Evolutionary conservation across 2,888 invertebrate genomes (phyloP).

Genomic region (Drosophila neutralis): DNA sequence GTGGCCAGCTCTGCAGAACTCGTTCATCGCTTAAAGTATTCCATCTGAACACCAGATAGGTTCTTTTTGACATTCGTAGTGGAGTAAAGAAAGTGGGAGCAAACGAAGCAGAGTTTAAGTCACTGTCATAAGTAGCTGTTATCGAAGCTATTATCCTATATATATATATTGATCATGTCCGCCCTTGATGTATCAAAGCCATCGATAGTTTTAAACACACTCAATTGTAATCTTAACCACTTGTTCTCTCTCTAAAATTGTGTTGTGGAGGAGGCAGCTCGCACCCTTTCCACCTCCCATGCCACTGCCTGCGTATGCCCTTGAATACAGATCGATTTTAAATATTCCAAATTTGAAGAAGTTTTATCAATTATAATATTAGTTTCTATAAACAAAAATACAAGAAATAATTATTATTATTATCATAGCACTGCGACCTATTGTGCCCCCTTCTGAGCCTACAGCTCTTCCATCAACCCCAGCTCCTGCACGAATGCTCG

Average conservation of each 20-base stretch:
- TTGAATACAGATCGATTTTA: neutral
- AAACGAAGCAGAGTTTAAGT: neutral
- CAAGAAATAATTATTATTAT: neutral
- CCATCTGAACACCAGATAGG: neutral
- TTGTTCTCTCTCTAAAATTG: neutral
- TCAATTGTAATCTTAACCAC: neutral
- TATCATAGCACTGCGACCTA: too few relatives aligned
- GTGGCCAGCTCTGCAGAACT: neutral
- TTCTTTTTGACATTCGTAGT: slow-evolving; percentile 6
- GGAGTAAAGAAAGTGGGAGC: too few relatives aligned
- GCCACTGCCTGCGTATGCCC: neutral
- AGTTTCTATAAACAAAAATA: neutral
- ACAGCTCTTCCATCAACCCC: too few relatives aligned
- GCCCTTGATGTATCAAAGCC: neutral
- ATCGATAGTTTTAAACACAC: neutral
- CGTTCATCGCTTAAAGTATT: slow-evolving; percentile 12
- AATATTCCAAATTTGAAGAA: neutral
- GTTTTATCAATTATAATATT: neutral
- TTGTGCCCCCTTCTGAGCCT: too few relatives aligned
- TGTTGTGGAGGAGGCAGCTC: neutral
- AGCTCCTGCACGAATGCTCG: too few relatives aligned
- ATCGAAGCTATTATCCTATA: too few relatives aligned
- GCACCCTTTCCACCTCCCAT: too few relatives aligned
- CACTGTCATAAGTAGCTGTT: too few relatives aligned
- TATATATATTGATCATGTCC: neutral